Evolutionary conservation across 2,888 invertebrate species (phyloP), one percentile per base, ranked within the genome.

Genomic region (Muschampia staudingeri): DNA sequence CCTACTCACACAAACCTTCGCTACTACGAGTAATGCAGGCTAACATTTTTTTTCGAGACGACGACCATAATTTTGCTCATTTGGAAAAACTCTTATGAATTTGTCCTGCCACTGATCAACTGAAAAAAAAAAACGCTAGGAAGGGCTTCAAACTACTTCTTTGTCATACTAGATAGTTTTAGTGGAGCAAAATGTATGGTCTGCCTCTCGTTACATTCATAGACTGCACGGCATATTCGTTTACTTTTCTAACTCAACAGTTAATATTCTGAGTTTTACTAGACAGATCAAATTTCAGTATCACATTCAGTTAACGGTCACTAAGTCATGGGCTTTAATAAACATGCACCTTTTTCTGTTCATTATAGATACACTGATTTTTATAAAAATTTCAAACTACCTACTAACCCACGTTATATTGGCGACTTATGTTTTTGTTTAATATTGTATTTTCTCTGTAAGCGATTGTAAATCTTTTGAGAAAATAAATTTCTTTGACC

Each of bases 91-190:
- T 52, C 52, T 52, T 52, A 52, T 52, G 52, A 52, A n/a, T n/a
- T 52, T 52, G 52, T 52, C 52, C 52, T 52, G 52, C 52, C n/a
- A 52, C 52, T 52, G 52, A 52, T n/a, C 52, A 52, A 52, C 52
- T 52, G 25, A 25, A 25, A 25, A 16, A 25, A 25, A 16, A 16
- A 16, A 4, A 52, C 52, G n/a, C 52, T 52, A 52, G 52, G 52
- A 52, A 52, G 52, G 7, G 52, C 52, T 52, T 52, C 52, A n/a
- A 52, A 52, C 52, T n/a, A 52, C n/a, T 52, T 52, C 52, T 52
- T 52, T 7, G 52, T n/a, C 52, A 52, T 52, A 52, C 52, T n/a
- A n/a, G 52, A n/a, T n/a, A 52, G 52, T 52, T 52, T 52, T 52
- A n/a, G 52, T 5, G n/a, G 7, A 5, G 52, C 52, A 52, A 52